phyloP scores from a whole-genome alignment of 2,888 invertebrate genomes.

The Folsomia manolachei region DNA sequence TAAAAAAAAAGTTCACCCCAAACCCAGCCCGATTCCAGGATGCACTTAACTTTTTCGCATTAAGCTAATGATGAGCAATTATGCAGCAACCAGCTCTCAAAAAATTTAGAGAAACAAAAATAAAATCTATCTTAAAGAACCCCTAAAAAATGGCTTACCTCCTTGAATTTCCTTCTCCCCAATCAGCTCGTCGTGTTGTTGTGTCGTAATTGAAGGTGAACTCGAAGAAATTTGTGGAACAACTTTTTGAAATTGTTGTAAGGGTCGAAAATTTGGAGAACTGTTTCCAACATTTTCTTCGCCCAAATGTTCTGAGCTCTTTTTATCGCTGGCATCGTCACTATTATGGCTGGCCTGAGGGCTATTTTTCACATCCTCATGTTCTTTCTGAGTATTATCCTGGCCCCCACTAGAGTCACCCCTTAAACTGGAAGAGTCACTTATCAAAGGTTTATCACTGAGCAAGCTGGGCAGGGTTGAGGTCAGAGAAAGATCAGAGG shows the following conservation, averaged over 20 bases:
- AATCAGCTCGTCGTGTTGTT: no score
- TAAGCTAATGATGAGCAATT: no score
- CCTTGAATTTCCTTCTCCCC: no score
- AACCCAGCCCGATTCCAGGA: no score
- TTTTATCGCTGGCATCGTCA: not conserved
- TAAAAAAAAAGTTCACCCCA: no score
- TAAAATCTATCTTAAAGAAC: no score
- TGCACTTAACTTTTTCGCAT: no score
- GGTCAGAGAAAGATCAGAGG: not conserved
- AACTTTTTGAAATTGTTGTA: not conserved
- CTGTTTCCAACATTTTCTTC: not conserved
- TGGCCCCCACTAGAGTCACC: not conserved
- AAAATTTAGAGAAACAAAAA: no score
- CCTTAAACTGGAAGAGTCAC: not conserved
- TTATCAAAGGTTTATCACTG: not conserved
- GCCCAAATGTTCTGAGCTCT: not conserved
- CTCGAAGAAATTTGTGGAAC: no score
- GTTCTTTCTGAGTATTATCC: not conserved
- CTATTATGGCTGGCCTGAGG: not conserved
- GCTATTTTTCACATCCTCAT: not conserved
- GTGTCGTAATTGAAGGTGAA: no score
- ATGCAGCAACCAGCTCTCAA: no score
- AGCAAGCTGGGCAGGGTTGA: not conserved
- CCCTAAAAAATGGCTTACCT: no score
- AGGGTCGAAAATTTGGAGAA: not conserved